Evolutionary conservation across 1,140 invertebrate species (phyloP).

Genomic region (Druon quercuslanigerum): DNA sequence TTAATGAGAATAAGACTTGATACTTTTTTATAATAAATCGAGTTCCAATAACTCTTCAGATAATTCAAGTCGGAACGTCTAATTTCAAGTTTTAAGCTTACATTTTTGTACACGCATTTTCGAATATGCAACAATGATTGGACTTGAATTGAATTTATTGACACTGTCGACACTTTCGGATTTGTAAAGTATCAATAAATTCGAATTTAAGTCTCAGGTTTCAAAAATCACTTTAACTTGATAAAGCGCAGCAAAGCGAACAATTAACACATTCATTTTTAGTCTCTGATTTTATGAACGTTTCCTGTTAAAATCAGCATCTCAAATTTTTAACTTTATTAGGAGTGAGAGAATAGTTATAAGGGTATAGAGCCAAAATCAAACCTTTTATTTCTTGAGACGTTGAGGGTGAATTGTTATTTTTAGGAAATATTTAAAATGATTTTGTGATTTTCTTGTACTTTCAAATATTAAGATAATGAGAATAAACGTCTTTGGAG

Average conservation of each 20-base stretch:
- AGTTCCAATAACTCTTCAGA: conserved; percentile 7
- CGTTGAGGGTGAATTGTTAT: too few relatives aligned
- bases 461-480: too few relatives aligned
- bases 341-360: neutral
- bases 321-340: neutral
- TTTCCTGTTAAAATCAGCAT: conserved; percentile 10
- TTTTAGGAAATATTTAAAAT: too few relatives aligned
- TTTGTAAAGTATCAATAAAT: neutral
- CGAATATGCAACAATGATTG: conserved; percentile 15
- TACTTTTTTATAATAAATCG: conserved; percentile 36
- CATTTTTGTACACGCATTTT: conserved; percentile 20
- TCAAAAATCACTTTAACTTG: neutral
- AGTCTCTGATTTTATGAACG: neutral
- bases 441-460: too few relatives aligned
- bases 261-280: neutral
- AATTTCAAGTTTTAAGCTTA: conserved; percentile 2
- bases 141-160: neutral
- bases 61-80: neutral
- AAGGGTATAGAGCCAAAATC: neutral
- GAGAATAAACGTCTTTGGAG: too few relatives aligned
- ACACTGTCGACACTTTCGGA: neutral
- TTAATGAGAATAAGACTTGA: conserved; percentile 56
- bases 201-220: neutral
- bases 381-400: too few relatives aligned
- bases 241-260: conserved; percentile 24